These are phyloP conservation scores for Danaus melanippus DNA, from an alignment of 1,140 invertebrate genomes.

Conservation along the genomic window DNA sequence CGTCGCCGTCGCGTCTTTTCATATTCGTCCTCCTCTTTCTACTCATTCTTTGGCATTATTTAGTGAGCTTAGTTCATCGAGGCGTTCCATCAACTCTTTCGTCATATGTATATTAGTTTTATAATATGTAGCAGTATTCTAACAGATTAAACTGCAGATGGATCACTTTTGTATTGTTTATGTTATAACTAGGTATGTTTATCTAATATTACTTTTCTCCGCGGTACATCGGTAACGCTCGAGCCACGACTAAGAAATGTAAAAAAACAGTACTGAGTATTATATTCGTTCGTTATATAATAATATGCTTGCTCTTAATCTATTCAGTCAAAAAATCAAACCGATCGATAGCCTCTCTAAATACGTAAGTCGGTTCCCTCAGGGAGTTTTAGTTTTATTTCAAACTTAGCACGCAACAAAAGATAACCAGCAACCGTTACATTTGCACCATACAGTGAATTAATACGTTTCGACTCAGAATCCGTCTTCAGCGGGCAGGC, in stretches of 20 bases:
- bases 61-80: constrained; percentile 60
- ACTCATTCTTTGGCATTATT: constrained; percentile 68
- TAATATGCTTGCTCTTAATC: constrained; percentile 60
- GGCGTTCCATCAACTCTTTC: constrained; percentile 35
- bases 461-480: too few species aligned
- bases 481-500: too few species aligned
- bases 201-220: constrained; percentile 18
- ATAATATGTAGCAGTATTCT: constrained; percentile 50
- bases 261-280: constrained; percentile 47
- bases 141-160: constrained; percentile 28
- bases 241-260: constrained; percentile 26
- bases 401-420: too few species aligned
- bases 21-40: constrained; percentile 22
- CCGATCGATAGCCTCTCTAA: constrained; percentile 68
- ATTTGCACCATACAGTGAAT: too few species aligned
- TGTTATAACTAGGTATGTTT: constrained; percentile 5
- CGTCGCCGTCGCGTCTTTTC: too few species aligned
- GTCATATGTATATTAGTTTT: constrained; percentile 24
- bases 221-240: constrained; percentile 18
- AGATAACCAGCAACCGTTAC: too few species aligned
- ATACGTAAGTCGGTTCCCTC: constrained; percentile 30
- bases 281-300: constrained; percentile 40
- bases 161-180: constrained; percentile 27
- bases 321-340: constrained; percentile 70
- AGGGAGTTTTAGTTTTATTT: not conserved